Evolutionary conservation across 1,140 invertebrate species (phyloP).

Genomic region (Homarus americanus): DNA sequence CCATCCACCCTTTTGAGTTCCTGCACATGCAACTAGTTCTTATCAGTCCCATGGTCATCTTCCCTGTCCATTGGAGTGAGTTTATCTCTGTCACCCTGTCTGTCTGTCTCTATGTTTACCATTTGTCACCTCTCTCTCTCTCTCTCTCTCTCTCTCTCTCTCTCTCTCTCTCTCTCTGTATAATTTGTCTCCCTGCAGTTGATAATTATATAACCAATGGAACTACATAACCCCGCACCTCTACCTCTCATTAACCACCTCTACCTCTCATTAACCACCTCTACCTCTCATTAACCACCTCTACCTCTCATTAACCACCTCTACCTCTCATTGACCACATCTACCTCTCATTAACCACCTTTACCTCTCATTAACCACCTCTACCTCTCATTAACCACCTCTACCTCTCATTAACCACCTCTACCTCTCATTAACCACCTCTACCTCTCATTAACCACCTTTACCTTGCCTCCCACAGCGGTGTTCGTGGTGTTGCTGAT

Average conservation of each 20-base stretch:
- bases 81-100: conserved; percentile 73
- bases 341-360: not conserved
- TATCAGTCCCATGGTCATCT: conserved; percentile 79
- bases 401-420: not conserved
- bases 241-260: not conserved
- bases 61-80: conserved; percentile 84
- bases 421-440: not conserved
- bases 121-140: not conserved
- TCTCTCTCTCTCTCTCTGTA: not conserved
- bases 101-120: not conserved
- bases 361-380: not conserved
- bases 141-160: not conserved
- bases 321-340: not conserved
- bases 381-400: not conserved
- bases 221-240: too few species aligned
- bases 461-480: conserved; percentile 76
- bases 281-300: not conserved
- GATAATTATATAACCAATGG: too few species aligned
- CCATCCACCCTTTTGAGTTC: conserved; percentile 84
- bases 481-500: conserved; percentile 78
- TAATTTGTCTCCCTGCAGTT: too few species aligned
- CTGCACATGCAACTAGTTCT: conserved; percentile 79
- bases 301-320: not conserved
- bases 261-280: not conserved
- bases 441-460: not conserved